Evolutionary conservation across 2,797 vertebrate species (phyloP), one percentile per base, ranked within the genome.

Genomic region (Parotocinclus haroldoi): DNA sequence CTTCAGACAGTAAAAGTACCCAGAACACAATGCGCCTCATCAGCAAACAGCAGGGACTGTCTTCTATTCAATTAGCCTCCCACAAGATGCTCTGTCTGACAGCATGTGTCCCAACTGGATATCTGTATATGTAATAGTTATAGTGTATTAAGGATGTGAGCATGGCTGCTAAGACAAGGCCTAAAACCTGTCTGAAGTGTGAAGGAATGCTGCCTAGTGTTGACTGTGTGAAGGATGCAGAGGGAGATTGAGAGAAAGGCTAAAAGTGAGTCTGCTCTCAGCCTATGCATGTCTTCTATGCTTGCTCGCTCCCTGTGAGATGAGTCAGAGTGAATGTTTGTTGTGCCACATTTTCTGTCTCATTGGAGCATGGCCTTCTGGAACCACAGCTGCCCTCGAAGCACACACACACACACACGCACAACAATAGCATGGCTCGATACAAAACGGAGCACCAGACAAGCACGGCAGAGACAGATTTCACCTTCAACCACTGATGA

Each of bases 41-140:
- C 77, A 62, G 72, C 64, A 69, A 76, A 74, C 81, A 78, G 77
- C 63, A 68, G 54, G 67, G 69, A 68, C 76, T 77, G 74, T 74
- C 77, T 79, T 76, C 76, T 75, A 77, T 78, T 79, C 79, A 82
- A 82, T 79, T 75, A 78, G 71, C 64, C 75, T 80, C 81, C 76
- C 73, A 68, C 42, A 78, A 81, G 79, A 79, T 79, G 63, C 59
- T 66, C 27, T 51, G 69, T 73, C 73, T 75, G 81, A 76, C 54
- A 73, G 70, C 71, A 69, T 73, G 66, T 72, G 69, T 27, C 74
- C 74, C 27, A 59, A 69, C 76, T 65, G 56, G 66, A 55, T 63
- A 36, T 52, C 55, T 46, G 56, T 63, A 38, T 70, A 49, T 53
- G 59, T n/a, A 10, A 57, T 45, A 13, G 64, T 42, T 67, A 53